Evolutionary conservation across 2,797 vertebrate species (phyloP), one percentile per base, ranked within the genome.

Genomic region (Lacerta viridis): DNA sequence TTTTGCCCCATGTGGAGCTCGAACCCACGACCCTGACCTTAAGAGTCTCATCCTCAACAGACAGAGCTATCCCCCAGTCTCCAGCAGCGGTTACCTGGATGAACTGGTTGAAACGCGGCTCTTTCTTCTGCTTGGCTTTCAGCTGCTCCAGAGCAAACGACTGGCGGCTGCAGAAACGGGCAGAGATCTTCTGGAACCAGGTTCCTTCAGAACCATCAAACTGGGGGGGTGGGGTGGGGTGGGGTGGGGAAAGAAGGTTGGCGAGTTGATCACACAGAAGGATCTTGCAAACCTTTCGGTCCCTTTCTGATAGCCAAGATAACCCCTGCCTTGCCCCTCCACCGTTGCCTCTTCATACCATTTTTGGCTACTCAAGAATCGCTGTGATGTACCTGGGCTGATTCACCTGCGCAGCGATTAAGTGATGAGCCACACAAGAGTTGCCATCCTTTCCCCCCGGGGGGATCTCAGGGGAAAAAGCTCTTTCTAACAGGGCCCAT

Each of bases 121-220:
- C 98, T 91, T 95, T 98, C 95, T 97, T 98, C 96, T 98, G 98
- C 77, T 95, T 97, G 92, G 80, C 96, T 94, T 99, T 99, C 91
- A 99, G 98, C 93, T 98, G 98, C 20, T 99, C 98, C 94, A 99
- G 95, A 4, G 98, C 98, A 86, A 97, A 99, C 0, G 98, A 97
- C 93, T 99, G 98, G 93, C 97, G 98, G 95, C 98, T 99, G 95
- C 98, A 99, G 95, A 98, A 99, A n/a, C 98, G 97, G 5, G 98
- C 97, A 0, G 98, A 98, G 93, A 99, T 96, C 95, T 98, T 99
- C 97, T 98, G 98, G 96, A 99, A 98, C 98, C 98, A 99, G 1
- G 96, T 96, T 10, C 98, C 98, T 91, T 98, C 98, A 0, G 97
- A 29, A 13, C 98, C 98, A 75, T 94, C 97, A 89, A 99, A 99